Evolutionary conservation across 2,113 vertebrate genomes (phyloP), one percentile per base, ranked within the genome.

Genomic region (Lipotes vexillifer): DNA sequence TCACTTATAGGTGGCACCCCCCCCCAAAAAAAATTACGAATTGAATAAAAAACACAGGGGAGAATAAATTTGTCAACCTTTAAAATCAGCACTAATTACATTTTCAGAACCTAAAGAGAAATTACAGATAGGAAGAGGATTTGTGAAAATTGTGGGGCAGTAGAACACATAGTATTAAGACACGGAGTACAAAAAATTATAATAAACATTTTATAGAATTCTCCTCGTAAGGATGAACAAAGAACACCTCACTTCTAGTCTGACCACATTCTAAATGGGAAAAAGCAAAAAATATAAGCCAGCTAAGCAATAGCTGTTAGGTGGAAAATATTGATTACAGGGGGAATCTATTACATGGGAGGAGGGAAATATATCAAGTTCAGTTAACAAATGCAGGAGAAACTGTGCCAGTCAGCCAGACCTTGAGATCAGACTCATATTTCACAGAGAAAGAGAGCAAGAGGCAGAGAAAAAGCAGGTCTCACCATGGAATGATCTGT

Each of bases 11-110:
- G 46, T 90, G 12, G 29, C 63, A 49, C 5, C 20, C 18, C 9
- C 20, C 18, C 9, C 7, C n/a, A 15, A 8, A 55, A 92, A 78
- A 92, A 85, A 59, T 18, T 80, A 88, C 33, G 52, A 95, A 49
- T 11, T 82, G 21, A 96, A 59, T 87, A 69, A 88, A 92, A 95
- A 31, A 83, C 14, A 65, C 33, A 86, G 74, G 2, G 10, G 5
- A 90, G 31, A 72, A 94, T 71, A 27, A 97, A 59, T 38, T 8
- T 57, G 13, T 61, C 78, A 72, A 25, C 13, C 31, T 94, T 94
- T 68, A 96, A 96, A 87, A 84, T 88, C 18, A 75, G 57, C 33
- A 93, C 21, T 52, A 88, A 96, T 38, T 91, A 84, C 12, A 89
- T 77, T 94, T 94, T 20, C 52, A 96, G 31, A 81, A 38, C 81